These are phyloP conservation scores for Leucopternis melanops DNA, from an alignment of 2,113 vertebrate species.

Conservation along the genomic window DNA sequence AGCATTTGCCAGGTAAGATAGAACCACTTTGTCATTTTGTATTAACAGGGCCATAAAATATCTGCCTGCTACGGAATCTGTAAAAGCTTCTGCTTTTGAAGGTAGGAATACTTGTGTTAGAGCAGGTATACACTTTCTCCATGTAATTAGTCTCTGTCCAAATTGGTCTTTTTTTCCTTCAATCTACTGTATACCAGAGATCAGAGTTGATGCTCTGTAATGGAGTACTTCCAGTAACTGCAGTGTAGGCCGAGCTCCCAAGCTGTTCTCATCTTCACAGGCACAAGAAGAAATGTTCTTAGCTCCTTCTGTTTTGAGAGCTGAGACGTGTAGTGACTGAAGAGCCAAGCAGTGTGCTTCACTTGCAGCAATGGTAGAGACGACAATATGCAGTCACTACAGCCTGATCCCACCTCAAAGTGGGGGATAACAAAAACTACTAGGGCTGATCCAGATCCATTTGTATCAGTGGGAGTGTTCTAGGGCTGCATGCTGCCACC, in stretches of 20 bases:
- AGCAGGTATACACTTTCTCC: background rate
- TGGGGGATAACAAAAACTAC: rapidly evolving
- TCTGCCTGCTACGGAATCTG: background rate
- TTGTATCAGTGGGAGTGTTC: background rate
- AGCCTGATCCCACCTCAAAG: background rate
- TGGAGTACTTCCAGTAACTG: background rate
- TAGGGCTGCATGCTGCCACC: background rate
- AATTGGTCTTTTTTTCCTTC: background rate
- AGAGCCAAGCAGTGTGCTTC: background rate
- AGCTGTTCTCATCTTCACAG: background rate
- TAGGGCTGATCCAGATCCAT: background rate
- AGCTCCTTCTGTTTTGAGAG: background rate
- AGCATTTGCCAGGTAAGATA: conserved; percentile 84
- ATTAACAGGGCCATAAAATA: background rate
- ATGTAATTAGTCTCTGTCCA: background rate
- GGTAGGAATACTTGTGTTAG: background rate
- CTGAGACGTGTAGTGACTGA: background rate
- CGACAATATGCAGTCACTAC: background rate
- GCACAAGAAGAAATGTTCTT: background rate
- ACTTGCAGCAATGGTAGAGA: background rate
- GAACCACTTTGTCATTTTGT: background rate
- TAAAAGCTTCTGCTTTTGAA: background rate
- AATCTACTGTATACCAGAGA: background rate
- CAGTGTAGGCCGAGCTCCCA: background rate
- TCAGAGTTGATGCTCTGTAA: background rate